Percentiles rank a stretch among this genome's conserved stretches.
Evolutionary conservation across 53 echinoderm and acorn worm genomes (phyloP).

Genomic region (Pentamera pediparva): DNA sequence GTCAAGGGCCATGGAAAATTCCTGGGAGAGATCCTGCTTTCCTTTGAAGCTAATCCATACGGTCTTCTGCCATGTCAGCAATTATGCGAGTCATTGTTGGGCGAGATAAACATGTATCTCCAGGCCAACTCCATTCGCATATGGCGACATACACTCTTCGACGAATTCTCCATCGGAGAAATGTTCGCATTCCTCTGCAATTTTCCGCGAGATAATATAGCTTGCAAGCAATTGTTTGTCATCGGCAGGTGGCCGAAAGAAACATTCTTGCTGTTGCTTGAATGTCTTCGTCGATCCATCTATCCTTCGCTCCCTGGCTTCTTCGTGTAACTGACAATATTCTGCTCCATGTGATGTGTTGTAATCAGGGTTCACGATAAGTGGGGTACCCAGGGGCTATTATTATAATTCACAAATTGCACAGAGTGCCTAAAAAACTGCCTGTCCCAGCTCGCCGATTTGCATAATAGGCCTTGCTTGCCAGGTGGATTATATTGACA

Average conservation of each 20-base stretch:
- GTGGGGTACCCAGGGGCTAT: no score
- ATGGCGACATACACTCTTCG: neutral
- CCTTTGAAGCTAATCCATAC: neutral
- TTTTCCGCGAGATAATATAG: slow-evolving; percentile 1
- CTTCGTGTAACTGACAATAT: no score
- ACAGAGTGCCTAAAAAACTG: no score
- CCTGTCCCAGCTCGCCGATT: no score
- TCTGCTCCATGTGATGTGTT: no score
- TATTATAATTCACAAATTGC: no score
- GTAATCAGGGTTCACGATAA: no score
- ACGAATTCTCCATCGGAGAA: slow-evolving; percentile 24
- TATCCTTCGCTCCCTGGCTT: no score
- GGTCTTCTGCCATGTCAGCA: neutral
- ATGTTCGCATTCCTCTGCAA: slow-evolving; percentile 24
- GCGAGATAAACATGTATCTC: slow-evolving; percentile 15
- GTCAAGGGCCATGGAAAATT: neutral
- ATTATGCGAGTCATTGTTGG: slow-evolving; percentile 16
- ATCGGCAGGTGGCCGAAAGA: neutral
- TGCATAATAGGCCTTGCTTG: no score
- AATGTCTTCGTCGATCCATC: no score
- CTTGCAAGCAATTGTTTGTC: neutral
- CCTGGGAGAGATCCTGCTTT: neutral
- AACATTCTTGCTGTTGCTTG: no score
- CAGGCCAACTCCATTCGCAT: slow-evolving; percentile 3
- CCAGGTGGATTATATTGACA: no score